Percentiles rank a stretch among this genome's conserved stretches.
Evolutionary conservation across 1,140 invertebrate species (phyloP).

Genomic region (Atta colombica): DNA sequence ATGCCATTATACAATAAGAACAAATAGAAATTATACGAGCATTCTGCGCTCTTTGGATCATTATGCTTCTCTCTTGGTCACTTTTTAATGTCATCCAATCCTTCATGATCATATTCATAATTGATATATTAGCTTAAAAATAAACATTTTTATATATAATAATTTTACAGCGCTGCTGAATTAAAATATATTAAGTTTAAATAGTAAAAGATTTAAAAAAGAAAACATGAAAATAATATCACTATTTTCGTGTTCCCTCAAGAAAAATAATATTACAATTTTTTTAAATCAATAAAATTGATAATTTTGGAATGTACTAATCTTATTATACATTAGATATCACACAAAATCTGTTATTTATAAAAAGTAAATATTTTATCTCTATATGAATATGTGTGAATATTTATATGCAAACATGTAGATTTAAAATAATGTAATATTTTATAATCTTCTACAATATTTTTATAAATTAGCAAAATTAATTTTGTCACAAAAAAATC

Average conservation of each 20-base stretch:
- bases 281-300: neutral
- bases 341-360: no score
- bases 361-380: no score
- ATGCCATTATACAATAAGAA: constrained; percentile 4
- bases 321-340: no score
- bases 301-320: neutral
- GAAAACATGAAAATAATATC: neutral
- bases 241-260: neutral
- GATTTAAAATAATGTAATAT: no score
- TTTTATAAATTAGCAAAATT: no score
- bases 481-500: no score
- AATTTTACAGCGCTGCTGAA: neutral
- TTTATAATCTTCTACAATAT: no score
- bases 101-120: constrained; percentile 16
- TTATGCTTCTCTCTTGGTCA: neutral
- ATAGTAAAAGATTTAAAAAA: neutral
- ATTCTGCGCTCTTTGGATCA: constrained; percentile 21
- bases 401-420: no score
- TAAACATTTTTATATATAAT: neutral
- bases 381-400: no score
- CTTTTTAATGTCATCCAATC: constrained; percentile 29
- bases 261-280: neutral
- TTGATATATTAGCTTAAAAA: constrained; percentile 18
- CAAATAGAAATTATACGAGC: constrained; percentile 20
- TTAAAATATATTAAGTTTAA: neutral